A percentile compares a stretch with the other conserved stretches of the same genome.
Conservation (phyloP, 2,797 vertebrate species). For the Mormyrops boulengeri region DNA sequence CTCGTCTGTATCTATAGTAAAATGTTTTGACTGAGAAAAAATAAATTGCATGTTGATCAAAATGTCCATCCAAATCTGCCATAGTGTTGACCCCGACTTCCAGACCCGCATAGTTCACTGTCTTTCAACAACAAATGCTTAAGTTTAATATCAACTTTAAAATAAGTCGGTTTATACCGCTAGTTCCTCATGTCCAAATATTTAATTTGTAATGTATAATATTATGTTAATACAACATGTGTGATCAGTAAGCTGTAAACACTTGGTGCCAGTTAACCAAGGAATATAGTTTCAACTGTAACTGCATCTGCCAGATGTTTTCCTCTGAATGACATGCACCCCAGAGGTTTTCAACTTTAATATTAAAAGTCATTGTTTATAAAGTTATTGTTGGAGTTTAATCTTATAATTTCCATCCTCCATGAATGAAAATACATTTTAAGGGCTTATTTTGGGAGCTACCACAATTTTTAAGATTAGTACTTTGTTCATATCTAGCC, state of each 20-base stretch:
- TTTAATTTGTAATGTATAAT: background rate
- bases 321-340: background rate
- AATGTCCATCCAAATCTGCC: background rate
- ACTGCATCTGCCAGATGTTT: background rate
- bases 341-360: constrained; percentile 15
- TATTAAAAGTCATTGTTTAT: constrained; percentile 45
- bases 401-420: constrained; percentile 37
- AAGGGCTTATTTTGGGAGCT: constrained; percentile 26
- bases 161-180: background rate
- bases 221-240: background rate
- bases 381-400: constrained; percentile 45
- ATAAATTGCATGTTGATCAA: background rate
- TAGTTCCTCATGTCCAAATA: background rate
- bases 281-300: background rate
- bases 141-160: background rate
- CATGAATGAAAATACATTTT: constrained; percentile 46
- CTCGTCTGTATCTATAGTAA: background rate
- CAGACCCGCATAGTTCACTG: background rate
- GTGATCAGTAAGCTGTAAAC: background rate
- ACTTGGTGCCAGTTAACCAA: background rate
- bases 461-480: background rate
- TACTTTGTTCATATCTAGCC: background rate
- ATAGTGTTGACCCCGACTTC: background rate
- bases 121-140: background rate
- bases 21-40: background rate